phyloP scores from a whole-genome alignment of 2,113 vertebrate genomes.

The Dasyprocta punctata region DNA sequence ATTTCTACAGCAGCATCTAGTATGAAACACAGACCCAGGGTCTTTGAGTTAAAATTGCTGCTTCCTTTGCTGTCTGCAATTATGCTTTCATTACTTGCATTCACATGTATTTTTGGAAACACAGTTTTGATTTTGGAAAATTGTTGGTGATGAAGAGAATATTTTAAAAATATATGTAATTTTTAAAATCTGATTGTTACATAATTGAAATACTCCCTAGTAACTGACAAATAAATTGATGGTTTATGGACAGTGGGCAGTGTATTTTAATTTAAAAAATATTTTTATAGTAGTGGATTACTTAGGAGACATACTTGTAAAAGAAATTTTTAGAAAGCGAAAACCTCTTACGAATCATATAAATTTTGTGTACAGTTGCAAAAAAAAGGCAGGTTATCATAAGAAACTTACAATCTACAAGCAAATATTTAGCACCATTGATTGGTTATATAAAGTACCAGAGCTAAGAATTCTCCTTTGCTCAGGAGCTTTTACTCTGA shows the following conservation, averaged over 20 bases:
- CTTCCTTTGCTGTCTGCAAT: not conserved
- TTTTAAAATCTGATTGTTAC: not conserved
- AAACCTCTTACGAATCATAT: not conserved
- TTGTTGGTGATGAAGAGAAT: not conserved
- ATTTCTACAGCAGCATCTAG: not conserved
- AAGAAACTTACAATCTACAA: not conserved
- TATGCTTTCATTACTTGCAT: not conserved
- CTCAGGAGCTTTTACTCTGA: not conserved
- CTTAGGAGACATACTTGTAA: not conserved
- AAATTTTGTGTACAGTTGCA: not conserved
- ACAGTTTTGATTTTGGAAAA: not conserved
- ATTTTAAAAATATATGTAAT: not conserved
- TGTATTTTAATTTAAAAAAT: constrained; percentile 40
- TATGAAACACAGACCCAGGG: not conserved
- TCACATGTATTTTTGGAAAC: not conserved
- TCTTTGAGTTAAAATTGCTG: not conserved
- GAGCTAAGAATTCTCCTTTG: not conserved
- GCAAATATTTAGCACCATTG: not conserved
- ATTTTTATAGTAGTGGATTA: not conserved
- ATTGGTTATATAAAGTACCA: not conserved
- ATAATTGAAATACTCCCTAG: not conserved
- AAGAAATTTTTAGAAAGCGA: constrained; percentile 12
- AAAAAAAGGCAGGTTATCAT: not conserved
- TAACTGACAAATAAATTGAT: constrained; percentile 11
- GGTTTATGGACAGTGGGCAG: not conserved